Base-by-base conservation (phyloP, 2,797 vertebrate species). In the Coregonus sp. region DNA sequence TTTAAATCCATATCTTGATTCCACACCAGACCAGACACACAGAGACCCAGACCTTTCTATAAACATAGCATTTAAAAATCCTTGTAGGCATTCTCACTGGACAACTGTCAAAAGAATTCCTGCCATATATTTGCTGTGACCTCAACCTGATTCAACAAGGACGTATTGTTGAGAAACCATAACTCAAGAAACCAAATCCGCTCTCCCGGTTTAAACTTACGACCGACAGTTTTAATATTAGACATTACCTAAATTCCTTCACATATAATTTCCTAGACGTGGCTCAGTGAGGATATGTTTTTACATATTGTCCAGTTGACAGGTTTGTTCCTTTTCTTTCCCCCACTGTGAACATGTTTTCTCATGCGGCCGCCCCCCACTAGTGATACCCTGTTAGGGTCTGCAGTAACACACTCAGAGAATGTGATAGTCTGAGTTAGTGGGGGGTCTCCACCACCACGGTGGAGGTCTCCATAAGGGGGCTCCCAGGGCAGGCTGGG, bases 271-370 rank as follows among this genome's bases (percentile, higher is more conserved):
- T 91, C 87, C 82, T 77, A 80, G 72, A 89, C 75, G 5, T 33
- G 73, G 73, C 80, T 87, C 83, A 78, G 70, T 74, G 54, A 16
- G 12, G 33, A 80, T 87, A 73, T 90, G 87, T 91, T 93, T 91
- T 88, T 72, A 89, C 87, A 91, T 88, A 81, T 81, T 59, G 78
- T 85, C 29, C 71, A 16, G 9, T 47, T 47, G 68, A 86, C 87
- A 85, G 79, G 79, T 91, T 91, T 87, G 85, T 84, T 91, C 82
- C 84, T 90, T 90, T 89, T 81, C 79, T 86, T 89, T 87, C 74
- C 84, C 86, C 87, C 50, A 79, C 88, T 86, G 88, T 73, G 84
- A 87, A 83, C 82, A 84, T 86, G 83, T 86, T 91, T 91, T 90
- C 86, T 89, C 86, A 83, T 85, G 83, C 84, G 84, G 82, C 86